Evolutionary conservation across 2,888 invertebrate species (phyloP), one percentile per base, ranked within the genome.

Genomic region (Belgica antarctica): DNA sequence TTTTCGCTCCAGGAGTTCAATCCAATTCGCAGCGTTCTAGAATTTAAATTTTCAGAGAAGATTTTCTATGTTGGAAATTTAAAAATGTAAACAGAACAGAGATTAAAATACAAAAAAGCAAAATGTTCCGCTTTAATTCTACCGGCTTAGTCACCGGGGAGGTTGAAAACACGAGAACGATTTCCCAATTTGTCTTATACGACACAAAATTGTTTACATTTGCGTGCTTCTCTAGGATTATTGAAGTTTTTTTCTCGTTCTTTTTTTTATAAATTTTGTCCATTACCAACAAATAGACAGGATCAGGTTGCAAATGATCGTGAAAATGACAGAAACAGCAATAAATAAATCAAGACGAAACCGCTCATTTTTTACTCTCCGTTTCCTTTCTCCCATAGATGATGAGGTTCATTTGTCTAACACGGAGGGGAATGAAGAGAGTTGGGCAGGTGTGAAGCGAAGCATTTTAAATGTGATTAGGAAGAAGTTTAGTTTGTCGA

Each of bases 271-370:
- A 52, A 52, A 52, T 52, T 31, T 52, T n/a, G 17, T 61, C 24
- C 61, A 57, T 57, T 27, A 25, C n/a, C 27, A 61, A 61, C n/a
- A 62, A 62, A 62, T 8, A 62, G 25, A 12, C 62, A 62, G 62
- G 28, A 59, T 62, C 34, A 62, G 15, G 25, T 62, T 62, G 22
- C 62, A 34, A 61, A 31, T 31, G 34, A 34, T 34, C 62, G 34
- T n/a, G 34, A 19, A n/a, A 61, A 62, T 15, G 62, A 31, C 31
- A 31, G 25, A 10, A 62, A n/a, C 62, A 62, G 61, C 22, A n/a
- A 28, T 17, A 62, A 62, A 62, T 62, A 62, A 62, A 62, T 62
- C 62, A 62, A 28, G 28, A 62, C 19, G 62, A 62, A 34, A 62
- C 62, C 62, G 62, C 62, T 34, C 31, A 62, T 62, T 62, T 62